Evolutionary conservation across 1,140 invertebrate genomes (phyloP).

Genomic region (Brachionus calyciflorus): DNA sequence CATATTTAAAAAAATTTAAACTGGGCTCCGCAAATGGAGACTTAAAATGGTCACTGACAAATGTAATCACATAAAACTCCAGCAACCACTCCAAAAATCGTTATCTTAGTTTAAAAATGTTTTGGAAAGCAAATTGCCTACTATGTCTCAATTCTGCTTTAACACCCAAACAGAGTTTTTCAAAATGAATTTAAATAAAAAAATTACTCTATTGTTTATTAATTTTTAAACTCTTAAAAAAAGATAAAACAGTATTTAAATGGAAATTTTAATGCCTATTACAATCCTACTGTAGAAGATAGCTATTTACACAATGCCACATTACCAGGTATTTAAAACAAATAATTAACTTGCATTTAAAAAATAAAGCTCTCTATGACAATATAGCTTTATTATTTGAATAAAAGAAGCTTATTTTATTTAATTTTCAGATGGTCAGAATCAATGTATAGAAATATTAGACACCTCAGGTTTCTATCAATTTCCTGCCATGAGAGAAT

Average conservation of each 20-base stretch:
- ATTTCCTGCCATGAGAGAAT: slow-evolving; percentile 59
- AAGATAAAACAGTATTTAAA: slow-evolving; percentile 52
- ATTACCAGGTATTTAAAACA: slow-evolving; percentile 52
- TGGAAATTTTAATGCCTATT: slow-evolving; percentile 51
- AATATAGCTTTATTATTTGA: too few relatives aligned
- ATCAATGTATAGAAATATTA: slow-evolving; percentile 57
- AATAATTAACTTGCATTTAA: background rate
- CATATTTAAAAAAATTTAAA: too few relatives aligned
- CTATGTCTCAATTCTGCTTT: too few relatives aligned
- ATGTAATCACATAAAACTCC: too few relatives aligned
- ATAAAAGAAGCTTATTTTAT: too few relatives aligned
- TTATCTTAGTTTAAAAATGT: too few relatives aligned
- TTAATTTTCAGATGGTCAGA: slow-evolving; percentile 53
- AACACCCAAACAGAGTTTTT: background rate
- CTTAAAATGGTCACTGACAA: too few relatives aligned
- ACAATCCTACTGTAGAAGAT: slow-evolving; percentile 57
- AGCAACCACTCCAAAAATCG: too few relatives aligned
- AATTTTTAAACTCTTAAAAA: background rate
- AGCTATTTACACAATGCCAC: slow-evolving; percentile 55
- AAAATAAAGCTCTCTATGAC: too few relatives aligned
- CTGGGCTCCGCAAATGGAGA: too few relatives aligned
- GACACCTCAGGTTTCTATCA: slow-evolving; percentile 58
- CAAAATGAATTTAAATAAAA: background rate
- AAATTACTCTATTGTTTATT: background rate
- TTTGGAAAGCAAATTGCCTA: too few relatives aligned